Evolutionary conservation across 2,888 invertebrate species (phyloP).

Genomic region (Trissoscelio sp.): DNA sequence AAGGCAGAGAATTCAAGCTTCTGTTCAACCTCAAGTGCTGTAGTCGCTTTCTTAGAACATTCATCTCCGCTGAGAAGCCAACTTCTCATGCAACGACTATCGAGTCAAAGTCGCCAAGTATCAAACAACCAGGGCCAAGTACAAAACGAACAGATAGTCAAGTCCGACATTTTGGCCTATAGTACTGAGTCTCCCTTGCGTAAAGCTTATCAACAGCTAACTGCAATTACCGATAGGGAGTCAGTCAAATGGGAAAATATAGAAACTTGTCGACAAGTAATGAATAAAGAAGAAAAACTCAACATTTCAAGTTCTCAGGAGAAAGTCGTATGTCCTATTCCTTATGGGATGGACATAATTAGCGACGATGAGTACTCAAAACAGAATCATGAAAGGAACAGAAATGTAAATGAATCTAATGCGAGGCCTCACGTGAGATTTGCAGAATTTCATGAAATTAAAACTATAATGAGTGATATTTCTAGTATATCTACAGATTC

Average conservation of each 20-base stretch:
- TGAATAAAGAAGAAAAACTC: background rate
- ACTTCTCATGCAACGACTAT: constrained; percentile 61
- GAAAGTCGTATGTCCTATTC: constrained; percentile 47
- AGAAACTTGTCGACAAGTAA: background rate
- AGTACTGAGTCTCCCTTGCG: background rate
- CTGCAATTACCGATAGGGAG: background rate
- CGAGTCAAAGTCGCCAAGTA: constrained; percentile 28
- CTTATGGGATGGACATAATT: constrained; percentile 67
- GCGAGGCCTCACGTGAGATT: constrained; percentile 81
- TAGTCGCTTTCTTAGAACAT: constrained; percentile 85
- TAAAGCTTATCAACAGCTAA: constrained; percentile 3
- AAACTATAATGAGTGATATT: constrained; percentile 79
- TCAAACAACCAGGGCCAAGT: background rate
- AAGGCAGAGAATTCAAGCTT: constrained; percentile 90
- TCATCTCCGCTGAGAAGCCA: constrained; percentile 79
- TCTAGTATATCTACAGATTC: constrained; percentile 78
- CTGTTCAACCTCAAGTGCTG: constrained; percentile 87
- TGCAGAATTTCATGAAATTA: constrained; percentile 80
- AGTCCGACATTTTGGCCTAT: background rate
- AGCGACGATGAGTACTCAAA: constrained; percentile 41
- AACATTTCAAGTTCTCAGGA: constrained; percentile 65
- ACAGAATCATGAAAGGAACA: constrained; percentile 43
- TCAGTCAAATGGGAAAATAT: constrained; percentile 51
- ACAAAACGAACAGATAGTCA: background rate
- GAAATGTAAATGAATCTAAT: constrained; percentile 39